phyloP scores from a whole-genome alignment of 2,797 vertebrate genomes.

The Bradypus variegatus region DNA sequence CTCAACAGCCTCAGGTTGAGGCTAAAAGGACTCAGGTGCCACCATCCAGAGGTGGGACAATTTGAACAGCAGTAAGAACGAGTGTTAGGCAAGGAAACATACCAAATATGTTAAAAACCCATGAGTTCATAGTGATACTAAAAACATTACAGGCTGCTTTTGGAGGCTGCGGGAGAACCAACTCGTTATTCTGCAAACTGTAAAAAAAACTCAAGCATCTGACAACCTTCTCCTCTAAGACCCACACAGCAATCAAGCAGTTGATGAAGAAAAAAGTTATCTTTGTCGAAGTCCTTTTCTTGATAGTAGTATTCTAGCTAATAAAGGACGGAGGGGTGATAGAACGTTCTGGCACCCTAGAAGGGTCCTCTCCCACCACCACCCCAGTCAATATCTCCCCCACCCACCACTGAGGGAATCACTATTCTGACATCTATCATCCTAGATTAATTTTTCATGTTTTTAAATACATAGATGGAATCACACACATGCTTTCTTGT shows the following conservation, averaged over 20 bases:
- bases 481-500: neutral
- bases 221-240: neutral
- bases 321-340: neutral
- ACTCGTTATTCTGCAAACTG: neutral
- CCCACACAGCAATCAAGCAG: neutral
- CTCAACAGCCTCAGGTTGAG: neutral
- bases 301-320: neutral
- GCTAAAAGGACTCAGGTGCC: neutral
- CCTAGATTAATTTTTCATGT: neutral
- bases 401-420: neutral
- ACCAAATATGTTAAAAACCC: neutral
- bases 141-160: neutral
- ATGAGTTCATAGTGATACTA: neutral
- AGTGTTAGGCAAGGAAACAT: neutral
- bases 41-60: neutral
- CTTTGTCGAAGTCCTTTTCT: neutral
- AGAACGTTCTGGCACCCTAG: neutral
- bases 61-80: neutral
- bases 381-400: neutral
- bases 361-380: neutral
- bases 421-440: neutral
- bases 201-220: neutral
- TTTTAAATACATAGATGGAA: neutral
- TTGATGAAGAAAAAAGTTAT: neutral
- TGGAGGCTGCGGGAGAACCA: neutral